A percentile compares a stretch with the other conserved stretches of the same genome.
These are phyloP conservation scores for Drosophila yooni DNA, from an alignment of 2,888 invertebrate species.

Conservation along the genomic window DNA sequence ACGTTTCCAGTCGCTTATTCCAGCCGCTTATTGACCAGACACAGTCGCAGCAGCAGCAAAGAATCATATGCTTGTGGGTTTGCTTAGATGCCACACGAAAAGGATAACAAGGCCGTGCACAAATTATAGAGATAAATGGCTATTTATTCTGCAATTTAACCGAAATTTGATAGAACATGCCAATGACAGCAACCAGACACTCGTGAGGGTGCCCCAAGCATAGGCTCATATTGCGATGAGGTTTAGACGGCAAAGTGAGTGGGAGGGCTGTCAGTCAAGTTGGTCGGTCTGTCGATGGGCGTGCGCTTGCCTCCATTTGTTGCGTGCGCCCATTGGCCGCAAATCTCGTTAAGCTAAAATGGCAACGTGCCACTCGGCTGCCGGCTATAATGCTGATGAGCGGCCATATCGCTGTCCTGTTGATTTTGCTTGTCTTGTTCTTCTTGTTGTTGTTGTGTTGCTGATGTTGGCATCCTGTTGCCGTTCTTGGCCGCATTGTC, in stretches of 20 bases:
- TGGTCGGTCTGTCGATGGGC: not conserved
- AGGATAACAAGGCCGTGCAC: conserved; percentile 64
- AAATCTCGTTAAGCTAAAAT: conserved; percentile 81
- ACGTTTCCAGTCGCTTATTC: conserved; percentile 15
- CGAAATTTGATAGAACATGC: conserved; percentile 77
- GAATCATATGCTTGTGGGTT: conserved; percentile 17
- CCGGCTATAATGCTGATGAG: conserved; percentile 71
- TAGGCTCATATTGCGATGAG: not conserved
- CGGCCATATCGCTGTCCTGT: conserved; percentile 44
- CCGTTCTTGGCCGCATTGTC: conserved; percentile 39
- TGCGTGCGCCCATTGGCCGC: conserved; percentile 62
- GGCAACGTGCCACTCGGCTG: conserved; percentile 70
- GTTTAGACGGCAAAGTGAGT: conserved; percentile 1
- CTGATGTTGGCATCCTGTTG: conserved; percentile 47
- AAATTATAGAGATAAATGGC: conserved; percentile 81
- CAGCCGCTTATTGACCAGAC: not conserved
- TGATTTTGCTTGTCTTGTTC: conserved; percentile 4
- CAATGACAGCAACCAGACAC: conserved; percentile 58
- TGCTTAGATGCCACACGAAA: conserved; percentile 35
- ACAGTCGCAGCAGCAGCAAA: not conserved
- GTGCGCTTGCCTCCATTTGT: conserved; percentile 49
- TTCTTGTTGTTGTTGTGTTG: conserved; percentile 10
- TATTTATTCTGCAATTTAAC: conserved; percentile 79
- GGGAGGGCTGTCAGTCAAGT: not conserved
- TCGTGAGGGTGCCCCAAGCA: conserved; percentile 10